phyloP scores from a whole-genome alignment of 2,113 vertebrate genomes.

The Arvicanthis niloticus region DNA sequence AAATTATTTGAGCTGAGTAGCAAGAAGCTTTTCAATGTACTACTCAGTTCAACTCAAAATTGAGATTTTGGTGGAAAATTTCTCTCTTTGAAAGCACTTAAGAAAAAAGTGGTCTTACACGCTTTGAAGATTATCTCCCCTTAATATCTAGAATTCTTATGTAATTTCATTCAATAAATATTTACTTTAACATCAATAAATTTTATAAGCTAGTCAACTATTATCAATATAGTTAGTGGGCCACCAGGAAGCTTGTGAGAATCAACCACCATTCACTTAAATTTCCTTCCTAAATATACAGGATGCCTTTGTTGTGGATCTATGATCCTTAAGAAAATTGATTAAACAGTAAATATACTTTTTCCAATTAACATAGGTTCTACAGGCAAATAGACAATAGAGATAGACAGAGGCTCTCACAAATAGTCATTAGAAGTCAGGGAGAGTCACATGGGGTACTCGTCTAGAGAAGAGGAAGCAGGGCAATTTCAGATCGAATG shows the following conservation, averaged over 20 bases:
- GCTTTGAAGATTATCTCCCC: background rate
- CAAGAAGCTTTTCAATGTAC: background rate
- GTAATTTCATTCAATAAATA: constrained; percentile 40
- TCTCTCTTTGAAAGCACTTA: background rate
- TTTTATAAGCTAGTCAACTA: constrained; percentile 39
- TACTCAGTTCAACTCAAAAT: background rate
- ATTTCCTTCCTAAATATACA: background rate
- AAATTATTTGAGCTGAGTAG: background rate
- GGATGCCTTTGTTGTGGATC: background rate
- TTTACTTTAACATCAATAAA: constrained; percentile 7
- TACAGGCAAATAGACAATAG: background rate
- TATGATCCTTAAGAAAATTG: background rate
- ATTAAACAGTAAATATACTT: background rate
- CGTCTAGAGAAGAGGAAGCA: background rate
- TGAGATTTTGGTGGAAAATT: background rate
- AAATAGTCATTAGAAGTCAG: background rate
- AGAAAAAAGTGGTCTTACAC: background rate
- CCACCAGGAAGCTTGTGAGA: background rate
- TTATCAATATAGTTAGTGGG: constrained; percentile 30
- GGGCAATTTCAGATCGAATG: background rate
- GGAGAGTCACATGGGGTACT: background rate
- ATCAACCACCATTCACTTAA: background rate
- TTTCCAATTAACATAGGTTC: background rate
- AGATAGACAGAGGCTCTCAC: background rate
- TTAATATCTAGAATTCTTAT: constrained; percentile 34